A percentile compares a stretch with the other conserved stretches of the same genome.
phyloP scores from a whole-genome alignment of 2,113 vertebrate genomes.

The Puntigrus tetrazona region DNA sequence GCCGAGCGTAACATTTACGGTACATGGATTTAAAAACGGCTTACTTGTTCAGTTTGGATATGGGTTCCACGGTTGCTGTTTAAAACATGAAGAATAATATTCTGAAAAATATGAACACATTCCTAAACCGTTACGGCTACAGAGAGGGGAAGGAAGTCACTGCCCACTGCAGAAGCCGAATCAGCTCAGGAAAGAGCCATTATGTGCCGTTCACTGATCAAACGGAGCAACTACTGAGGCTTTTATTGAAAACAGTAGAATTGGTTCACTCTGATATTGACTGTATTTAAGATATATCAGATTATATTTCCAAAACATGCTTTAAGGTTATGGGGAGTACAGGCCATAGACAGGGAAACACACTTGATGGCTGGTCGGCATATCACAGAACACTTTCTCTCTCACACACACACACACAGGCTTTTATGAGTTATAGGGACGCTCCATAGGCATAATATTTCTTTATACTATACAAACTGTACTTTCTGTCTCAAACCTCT shows the following conservation, averaged over 20 bases:
- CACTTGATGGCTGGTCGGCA: not conserved
- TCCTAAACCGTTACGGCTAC: constrained; percentile 20
- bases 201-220: constrained; percentile 25
- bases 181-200: constrained; percentile 38
- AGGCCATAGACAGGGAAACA: not conserved
- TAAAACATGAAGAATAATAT: not conserved
- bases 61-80: not conserved
- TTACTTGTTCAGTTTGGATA: constrained; percentile 11
- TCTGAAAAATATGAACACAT: constrained; percentile 1
- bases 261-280: constrained; percentile 5
- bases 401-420: not conserved
- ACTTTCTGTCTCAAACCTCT: too few relatives aligned
- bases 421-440: too few relatives aligned
- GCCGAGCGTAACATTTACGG: not conserved
- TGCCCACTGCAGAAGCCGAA: constrained; percentile 15
- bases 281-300: not conserved
- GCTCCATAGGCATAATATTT: too few relatives aligned
- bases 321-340: not conserved
- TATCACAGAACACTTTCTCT: not conserved
- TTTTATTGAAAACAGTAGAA: too few relatives aligned
- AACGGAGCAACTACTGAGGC: constrained; percentile 46
- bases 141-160: constrained; percentile 61
- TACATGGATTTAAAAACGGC: not conserved
- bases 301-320: not conserved
- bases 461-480: too few relatives aligned